Percentiles rank a stretch among this genome's conserved stretches.
These are phyloP conservation scores for Microctenopoma stevenorrisi DNA, from an alignment of 2,797 vertebrate genomes.

Conservation along the genomic window DNA sequence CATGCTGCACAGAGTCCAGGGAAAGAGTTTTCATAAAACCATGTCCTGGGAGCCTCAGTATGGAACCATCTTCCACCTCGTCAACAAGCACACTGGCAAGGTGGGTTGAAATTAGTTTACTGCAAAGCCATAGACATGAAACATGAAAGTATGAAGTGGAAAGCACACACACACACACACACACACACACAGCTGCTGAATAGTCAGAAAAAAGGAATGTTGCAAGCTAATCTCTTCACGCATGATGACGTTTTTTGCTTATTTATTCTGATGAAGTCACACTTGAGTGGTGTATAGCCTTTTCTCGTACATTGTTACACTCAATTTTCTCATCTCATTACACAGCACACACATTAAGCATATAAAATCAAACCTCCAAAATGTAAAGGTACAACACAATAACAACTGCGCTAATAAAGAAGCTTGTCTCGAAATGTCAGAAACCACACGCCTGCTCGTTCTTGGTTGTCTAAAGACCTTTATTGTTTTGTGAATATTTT, in stretches of 20 bases:
- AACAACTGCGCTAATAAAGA: conserved; percentile 3
- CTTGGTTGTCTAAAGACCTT: conserved; percentile 11
- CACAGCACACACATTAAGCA: conserved; percentile 67
- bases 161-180: conserved; percentile 9
- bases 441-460: background rate
- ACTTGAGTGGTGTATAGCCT: conserved; percentile 56
- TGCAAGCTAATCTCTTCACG: conserved; percentile 63
- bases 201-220: conserved; percentile 36
- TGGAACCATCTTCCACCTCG: conserved; percentile 88
- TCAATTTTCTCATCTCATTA: conserved; percentile 75
- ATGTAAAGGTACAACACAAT: conserved; percentile 49
- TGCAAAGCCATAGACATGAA: conserved; percentile 7
- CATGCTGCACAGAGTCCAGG: conserved; percentile 83
- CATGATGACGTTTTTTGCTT: conserved; percentile 49
- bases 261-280: conserved; percentile 73
- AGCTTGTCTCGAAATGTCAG: conserved; percentile 21
- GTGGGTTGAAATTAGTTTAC: conserved; percentile 58
- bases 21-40: conserved; percentile 82
- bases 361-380: conserved; percentile 49
- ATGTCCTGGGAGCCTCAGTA: conserved; percentile 90
- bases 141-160: conserved; percentile 1
- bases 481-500: conserved; percentile 4
- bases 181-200: conserved; percentile 28
- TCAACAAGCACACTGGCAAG: conserved; percentile 90
- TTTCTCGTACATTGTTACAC: conserved; percentile 60